Evolutionary conservation across 2,113 vertebrate genomes (phyloP), one percentile per base, ranked within the genome.

Genomic region (Castor canadensis): DNA sequence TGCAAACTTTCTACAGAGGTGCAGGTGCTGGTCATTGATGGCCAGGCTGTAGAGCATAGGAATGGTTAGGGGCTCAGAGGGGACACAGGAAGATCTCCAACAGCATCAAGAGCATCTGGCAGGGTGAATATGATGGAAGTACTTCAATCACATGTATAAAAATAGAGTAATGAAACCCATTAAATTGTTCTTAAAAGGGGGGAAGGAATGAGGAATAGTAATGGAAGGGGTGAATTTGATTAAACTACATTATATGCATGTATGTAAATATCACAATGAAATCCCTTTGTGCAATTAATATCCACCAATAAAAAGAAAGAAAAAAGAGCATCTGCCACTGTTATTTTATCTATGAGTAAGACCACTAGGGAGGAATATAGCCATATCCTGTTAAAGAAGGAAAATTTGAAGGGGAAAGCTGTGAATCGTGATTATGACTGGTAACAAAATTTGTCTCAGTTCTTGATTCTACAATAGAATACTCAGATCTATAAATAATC

Each of bases 381-480:
- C 20, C n/a, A 19, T 35, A 54, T 67, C 28, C 20, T 76, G 5
- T 79, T 83, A 76, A 79, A 77, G 83, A 73, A 69, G 40, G 43
- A 64, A 95, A 62, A 40, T 12, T n/a, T 83, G 49, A 76, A 15
- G 24, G 82, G 49, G 60, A 96, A 40, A 93, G 40, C 56, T 86
- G 13, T 71, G 47, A 69, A 81, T 47, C 60, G 67, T 40, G 30
- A 47, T 19, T 69, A 28, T 87, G 58, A 45, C 71, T 80, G 52
- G n/a, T 76, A 86, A n/a, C 28, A 45, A 86, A 94, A 93, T 83
- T 76, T 89, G 20, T 89, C 9, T 90, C 80, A 8, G 38, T 93
- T 43, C 56, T 82, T 26, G 17, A 26, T 60, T 28, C 22, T 26
- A 30, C 72, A 82, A 85, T 69, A 38, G 52, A 52, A 43, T 43